phyloP scores from a whole-genome alignment of 2,113 vertebrate genomes.

The Sinocyclocheilus anshuiensis region DNA sequence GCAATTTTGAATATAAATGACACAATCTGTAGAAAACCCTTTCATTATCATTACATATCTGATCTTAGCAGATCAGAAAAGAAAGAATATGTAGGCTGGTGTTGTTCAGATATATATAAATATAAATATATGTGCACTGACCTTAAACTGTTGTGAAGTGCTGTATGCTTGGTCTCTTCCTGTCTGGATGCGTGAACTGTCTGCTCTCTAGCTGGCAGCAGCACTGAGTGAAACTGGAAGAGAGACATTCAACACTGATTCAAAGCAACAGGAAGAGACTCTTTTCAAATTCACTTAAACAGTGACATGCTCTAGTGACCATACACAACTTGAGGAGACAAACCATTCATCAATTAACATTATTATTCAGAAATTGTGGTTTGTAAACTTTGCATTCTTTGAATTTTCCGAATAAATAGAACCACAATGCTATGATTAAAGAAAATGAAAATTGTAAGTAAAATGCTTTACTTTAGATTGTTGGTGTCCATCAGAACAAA shows the following conservation, averaged over 20 bases:
- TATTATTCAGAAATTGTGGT: neutral
- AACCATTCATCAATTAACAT: neutral
- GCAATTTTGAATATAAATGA: neutral
- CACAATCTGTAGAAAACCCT: neutral
- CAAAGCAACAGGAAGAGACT: slow-evolving; percentile 58
- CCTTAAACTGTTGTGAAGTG: slow-evolving; percentile 4
- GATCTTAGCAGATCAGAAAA: neutral
- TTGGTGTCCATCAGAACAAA: too few species aligned
- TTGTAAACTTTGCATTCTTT: slow-evolving; percentile 6
- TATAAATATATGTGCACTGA: neutral
- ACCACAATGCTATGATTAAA: neutral
- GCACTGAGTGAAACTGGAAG: slow-evolving; percentile 58
- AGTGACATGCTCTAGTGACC: neutral
- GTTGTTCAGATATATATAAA: neutral
- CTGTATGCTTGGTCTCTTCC: neutral
- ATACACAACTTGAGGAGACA: neutral
- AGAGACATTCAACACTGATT: slow-evolving; percentile 54
- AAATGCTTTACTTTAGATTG: neutral
- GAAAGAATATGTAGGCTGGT: neutral
- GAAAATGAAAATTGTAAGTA: neutral
- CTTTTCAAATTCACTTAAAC: neutral
- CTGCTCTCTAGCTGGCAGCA: slow-evolving; percentile 5
- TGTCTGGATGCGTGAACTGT: slow-evolving; percentile 9
- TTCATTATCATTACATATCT: neutral
- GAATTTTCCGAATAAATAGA: neutral